A percentile compares a stretch with the other conserved stretches of the same genome.
phyloP scores from a whole-genome alignment of 2,888 invertebrate species.

The Eupithecia subumbrata region DNA sequence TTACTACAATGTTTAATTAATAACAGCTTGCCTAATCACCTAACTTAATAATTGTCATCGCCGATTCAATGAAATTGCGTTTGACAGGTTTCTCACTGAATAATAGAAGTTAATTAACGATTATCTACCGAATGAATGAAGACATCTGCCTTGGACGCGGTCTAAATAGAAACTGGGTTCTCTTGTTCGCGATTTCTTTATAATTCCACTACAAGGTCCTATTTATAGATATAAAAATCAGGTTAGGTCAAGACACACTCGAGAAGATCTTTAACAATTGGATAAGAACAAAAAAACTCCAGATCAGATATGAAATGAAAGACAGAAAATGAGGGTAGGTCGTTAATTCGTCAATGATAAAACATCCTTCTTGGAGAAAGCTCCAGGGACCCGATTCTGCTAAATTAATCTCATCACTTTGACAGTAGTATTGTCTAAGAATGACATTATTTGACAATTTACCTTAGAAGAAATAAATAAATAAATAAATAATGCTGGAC shows the following conservation, averaged over 20 bases:
- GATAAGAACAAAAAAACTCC: not conserved
- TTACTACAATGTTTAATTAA: not conserved
- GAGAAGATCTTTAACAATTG: not conserved
- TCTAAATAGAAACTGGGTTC: slow-evolving; percentile 34
- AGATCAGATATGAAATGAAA: not conserved
- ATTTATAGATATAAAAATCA: slow-evolving; percentile 7
- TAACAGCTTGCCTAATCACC: not conserved
- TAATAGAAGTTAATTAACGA: slow-evolving; percentile 43
- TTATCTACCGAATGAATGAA: slow-evolving; percentile 46
- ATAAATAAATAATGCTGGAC: too few relatives aligned
- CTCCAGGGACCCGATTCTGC: not conserved
- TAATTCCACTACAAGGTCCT: slow-evolving; percentile 17
- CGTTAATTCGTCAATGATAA: not conserved
- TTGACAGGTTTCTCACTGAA: slow-evolving; percentile 45
- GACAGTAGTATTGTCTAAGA: too few relatives aligned
- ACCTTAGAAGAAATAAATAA: too few relatives aligned
- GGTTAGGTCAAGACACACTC: not conserved
- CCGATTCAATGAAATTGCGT: slow-evolving; percentile 17
- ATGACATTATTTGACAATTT: too few relatives aligned
- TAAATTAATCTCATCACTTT: too few relatives aligned
- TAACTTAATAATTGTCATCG: slow-evolving; percentile 2
- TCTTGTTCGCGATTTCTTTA: slow-evolving; percentile 44
- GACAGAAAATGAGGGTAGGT: not conserved
- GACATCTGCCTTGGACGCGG: slow-evolving; percentile 52
- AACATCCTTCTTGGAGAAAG: not conserved